A percentile compares a stretch with the other conserved stretches of the same genome.
Evolutionary conservation across 2,888 invertebrate genomes (phyloP).

Genomic region (Cantharis nigra): DNA sequence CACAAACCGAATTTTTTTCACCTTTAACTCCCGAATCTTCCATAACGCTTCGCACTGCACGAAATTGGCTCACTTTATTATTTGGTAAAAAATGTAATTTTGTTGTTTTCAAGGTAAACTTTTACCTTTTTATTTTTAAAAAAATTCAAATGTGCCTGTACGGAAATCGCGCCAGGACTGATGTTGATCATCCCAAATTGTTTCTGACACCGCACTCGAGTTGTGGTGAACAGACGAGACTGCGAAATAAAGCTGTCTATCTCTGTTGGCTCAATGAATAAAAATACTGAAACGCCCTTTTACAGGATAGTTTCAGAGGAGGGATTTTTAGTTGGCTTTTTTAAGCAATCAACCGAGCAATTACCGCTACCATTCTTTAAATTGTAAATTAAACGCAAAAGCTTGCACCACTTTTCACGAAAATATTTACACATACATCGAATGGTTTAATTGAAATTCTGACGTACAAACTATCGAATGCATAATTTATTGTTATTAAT

Average conservation of each 20-base stretch:
- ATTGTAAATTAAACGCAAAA: not conserved
- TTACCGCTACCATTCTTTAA: not conserved
- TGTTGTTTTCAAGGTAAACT: not conserved
- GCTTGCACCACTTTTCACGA: not conserved
- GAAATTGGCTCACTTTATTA: not conserved
- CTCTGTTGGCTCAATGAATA: conserved; percentile 24
- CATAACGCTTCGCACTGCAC: conserved; percentile 13
- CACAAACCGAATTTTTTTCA: conserved; percentile 38
- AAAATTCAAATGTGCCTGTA: conserved; percentile 12
- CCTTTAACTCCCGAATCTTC: conserved; percentile 28
- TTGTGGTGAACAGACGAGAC: conserved; percentile 37
- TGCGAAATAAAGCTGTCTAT: conserved; percentile 35
- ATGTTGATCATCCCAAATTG: conserved; percentile 49
- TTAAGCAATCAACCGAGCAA: conserved; percentile 1
- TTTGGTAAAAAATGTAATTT: not conserved
- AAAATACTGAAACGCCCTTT: conserved; percentile 32
- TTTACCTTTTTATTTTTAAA: not conserved
- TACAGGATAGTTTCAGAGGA: conserved; percentile 8
- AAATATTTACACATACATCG: not conserved
- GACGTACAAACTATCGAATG: not conserved
- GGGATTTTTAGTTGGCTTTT: conserved; percentile 12
- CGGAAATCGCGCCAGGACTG: conserved; percentile 47
- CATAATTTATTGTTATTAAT: not conserved
- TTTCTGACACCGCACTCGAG: conserved; percentile 49
- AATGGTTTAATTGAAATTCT: not conserved